Percentiles rank a stretch among this genome's conserved stretches.
phyloP scores from a whole-genome alignment of 1,140 invertebrate species.

The Linepithema humile region DNA sequence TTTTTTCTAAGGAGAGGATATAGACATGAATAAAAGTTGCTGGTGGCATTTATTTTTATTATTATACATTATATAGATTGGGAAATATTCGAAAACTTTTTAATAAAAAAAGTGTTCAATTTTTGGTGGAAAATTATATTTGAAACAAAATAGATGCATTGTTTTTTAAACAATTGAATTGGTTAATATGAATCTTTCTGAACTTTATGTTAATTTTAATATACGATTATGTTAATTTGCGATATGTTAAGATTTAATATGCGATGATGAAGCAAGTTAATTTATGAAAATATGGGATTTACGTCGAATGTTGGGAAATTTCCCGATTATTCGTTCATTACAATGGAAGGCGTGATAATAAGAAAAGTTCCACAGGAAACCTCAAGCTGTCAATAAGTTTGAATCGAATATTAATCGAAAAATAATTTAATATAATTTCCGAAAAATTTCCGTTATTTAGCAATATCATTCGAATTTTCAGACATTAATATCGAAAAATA shows the following conservation, averaged over 20 bases:
- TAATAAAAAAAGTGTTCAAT: no score
- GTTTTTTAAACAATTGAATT: not conserved
- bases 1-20: no score
- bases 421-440: not conserved
- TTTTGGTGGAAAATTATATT: no score
- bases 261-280: not conserved
- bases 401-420: not conserved
- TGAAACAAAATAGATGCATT: not conserved
- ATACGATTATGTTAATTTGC: no score
- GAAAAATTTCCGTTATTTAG: not conserved
- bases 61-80: no score
- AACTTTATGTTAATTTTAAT: not conserved
- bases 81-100: no score
- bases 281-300: constrained; percentile 43
- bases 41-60: no score
- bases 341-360: not conserved
- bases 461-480: not conserved
- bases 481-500: not conserved
- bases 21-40: no score
- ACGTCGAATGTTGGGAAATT: constrained; percentile 49
- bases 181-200: not conserved
- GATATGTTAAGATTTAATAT: not conserved
- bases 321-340: not conserved
- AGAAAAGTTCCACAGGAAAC: not conserved
- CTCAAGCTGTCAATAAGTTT: not conserved